These are phyloP conservation scores for Thymallus thymallus DNA, from an alignment of 2,113 vertebrate species.

Conservation along the genomic window DNA sequence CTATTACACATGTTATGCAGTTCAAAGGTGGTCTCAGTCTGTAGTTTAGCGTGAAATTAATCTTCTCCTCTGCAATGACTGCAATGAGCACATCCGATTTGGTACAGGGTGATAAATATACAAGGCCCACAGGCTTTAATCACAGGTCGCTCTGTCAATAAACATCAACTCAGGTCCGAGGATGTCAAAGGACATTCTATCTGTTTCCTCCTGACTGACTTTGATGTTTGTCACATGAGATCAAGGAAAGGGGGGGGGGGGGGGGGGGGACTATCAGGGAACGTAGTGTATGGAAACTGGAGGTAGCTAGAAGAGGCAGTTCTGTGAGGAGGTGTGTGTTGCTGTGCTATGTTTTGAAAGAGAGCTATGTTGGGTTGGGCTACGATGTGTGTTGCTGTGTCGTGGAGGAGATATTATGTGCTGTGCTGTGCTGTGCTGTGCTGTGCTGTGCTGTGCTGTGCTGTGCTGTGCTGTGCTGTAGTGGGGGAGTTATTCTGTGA, in stretches of 20 bases:
- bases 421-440: too few species aligned
- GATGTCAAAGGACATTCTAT: slow-evolving; percentile 64
- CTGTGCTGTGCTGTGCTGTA: background rate
- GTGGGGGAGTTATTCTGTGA: background rate
- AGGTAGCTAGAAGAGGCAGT: background rate
- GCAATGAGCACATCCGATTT: slow-evolving; percentile 71
- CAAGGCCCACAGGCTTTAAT: slow-evolving; percentile 69
- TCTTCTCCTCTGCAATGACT: slow-evolving; percentile 62
- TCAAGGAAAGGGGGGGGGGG: background rate
- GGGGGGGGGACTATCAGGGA: background rate
- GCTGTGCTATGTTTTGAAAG: too few species aligned
- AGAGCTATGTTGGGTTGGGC: too few species aligned
- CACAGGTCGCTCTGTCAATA: slow-evolving; percentile 72
- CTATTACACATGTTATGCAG: slow-evolving; percentile 49
- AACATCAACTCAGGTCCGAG: slow-evolving; percentile 68
- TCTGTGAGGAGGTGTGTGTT: background rate
- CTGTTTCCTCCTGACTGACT: slow-evolving; percentile 54
- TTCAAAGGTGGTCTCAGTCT: slow-evolving; percentile 69
- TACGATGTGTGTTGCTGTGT: background rate
- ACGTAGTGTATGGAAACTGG: slow-evolving; percentile 15
- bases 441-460: background rate
- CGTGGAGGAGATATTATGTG: background rate
- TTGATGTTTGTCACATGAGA: slow-evolving; percentile 36
- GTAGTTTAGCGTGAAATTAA: slow-evolving; percentile 66
- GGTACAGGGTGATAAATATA: slow-evolving; percentile 75